A percentile compares a stretch with the other conserved stretches of the same genome.
These are phyloP conservation scores for Echeneis naucrates DNA, from an alignment of 2,797 vertebrate species.

Conservation along the genomic window DNA sequence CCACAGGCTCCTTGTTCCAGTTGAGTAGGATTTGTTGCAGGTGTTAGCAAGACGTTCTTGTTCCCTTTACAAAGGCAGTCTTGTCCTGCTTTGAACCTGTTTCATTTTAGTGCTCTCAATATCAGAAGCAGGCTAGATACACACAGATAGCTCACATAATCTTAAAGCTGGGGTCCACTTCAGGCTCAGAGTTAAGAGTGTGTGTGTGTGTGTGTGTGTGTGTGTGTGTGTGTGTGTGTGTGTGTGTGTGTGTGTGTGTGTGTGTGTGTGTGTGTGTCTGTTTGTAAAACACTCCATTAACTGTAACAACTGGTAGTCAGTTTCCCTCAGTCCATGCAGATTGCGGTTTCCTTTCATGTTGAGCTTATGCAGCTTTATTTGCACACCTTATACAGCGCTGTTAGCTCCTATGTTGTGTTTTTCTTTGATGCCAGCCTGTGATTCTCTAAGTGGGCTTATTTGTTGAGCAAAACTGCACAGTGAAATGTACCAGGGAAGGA, in stretches of 20 bases:
- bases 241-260: conserved; percentile 20
- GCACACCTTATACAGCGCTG: conserved; percentile 48
- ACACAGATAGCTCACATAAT: conserved; percentile 13
- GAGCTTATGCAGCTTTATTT: conserved; percentile 57
- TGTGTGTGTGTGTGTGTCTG: conserved; percentile 24
- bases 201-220: conserved; percentile 20
- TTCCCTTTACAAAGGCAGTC: conserved; percentile 31
- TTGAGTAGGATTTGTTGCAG: conserved; percentile 69
- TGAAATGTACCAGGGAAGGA: conserved; percentile 54
- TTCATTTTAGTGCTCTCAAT: conserved; percentile 15
- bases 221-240: conserved; percentile 20
- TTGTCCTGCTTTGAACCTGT: conserved; percentile 59
- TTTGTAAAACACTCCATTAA: conserved; percentile 41
- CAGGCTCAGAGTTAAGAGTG: conserved; percentile 16
- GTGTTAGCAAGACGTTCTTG: conserved; percentile 52
- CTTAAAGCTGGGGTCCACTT: conserved; percentile 12
- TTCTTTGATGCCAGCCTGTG: conserved; percentile 55
- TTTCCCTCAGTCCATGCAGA: conserved; percentile 41
- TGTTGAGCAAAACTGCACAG: conserved; percentile 63
- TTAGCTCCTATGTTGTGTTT: conserved; percentile 36
- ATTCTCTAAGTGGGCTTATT: conserved; percentile 63
- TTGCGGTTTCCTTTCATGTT: conserved; percentile 51
- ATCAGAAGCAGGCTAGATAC: conserved; percentile 16
- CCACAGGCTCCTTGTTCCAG: conserved; percentile 54
- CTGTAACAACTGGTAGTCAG: conserved; percentile 46